Evolutionary conservation across 2,888 invertebrate species (phyloP).

Genomic region (Anodontia alba): DNA sequence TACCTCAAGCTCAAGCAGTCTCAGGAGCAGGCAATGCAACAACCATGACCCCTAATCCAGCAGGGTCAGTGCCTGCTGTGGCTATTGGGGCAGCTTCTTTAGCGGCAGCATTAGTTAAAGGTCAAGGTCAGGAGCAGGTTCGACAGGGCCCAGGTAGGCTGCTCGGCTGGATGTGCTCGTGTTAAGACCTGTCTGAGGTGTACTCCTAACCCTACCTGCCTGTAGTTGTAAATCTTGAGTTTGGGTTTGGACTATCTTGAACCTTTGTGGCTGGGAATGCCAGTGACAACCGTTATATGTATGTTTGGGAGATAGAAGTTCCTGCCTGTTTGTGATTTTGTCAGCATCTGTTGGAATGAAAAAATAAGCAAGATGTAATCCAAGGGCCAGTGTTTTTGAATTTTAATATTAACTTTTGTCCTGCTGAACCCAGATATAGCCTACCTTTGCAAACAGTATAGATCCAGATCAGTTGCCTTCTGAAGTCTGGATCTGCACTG

Average conservation of each 20-base stretch:
- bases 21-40: slow-evolving; percentile 59
- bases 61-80: slow-evolving; percentile 49
- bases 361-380: too few relatives aligned
- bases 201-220: slow-evolving; percentile 16
- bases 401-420: too few relatives aligned
- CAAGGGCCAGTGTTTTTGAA: too few relatives aligned
- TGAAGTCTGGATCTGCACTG: too few relatives aligned
- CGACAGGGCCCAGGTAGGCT: slow-evolving; percentile 47
- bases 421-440: too few relatives aligned
- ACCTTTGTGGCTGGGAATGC: neutral
- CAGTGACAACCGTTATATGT: too few relatives aligned
- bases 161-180: neutral
- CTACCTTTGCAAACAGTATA: too few relatives aligned
- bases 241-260: neutral
- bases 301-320: too few relatives aligned
- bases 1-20: slow-evolving; percentile 31
- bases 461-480: too few relatives aligned
- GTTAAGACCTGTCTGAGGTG: slow-evolving; percentile 6
- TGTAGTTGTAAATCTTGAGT: slow-evolving; percentile 3
- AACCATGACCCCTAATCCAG: slow-evolving; percentile 47
- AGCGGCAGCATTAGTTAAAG: slow-evolving; percentile 53
- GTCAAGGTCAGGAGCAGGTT: slow-evolving; percentile 35
- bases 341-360: too few relatives aligned
- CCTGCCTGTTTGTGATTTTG: too few relatives aligned
- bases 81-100: slow-evolving; percentile 56